Evolutionary conservation across 2,888 invertebrate species (phyloP), one percentile per base, ranked within the genome.

Genomic region (Arctia plantaginis): DNA sequence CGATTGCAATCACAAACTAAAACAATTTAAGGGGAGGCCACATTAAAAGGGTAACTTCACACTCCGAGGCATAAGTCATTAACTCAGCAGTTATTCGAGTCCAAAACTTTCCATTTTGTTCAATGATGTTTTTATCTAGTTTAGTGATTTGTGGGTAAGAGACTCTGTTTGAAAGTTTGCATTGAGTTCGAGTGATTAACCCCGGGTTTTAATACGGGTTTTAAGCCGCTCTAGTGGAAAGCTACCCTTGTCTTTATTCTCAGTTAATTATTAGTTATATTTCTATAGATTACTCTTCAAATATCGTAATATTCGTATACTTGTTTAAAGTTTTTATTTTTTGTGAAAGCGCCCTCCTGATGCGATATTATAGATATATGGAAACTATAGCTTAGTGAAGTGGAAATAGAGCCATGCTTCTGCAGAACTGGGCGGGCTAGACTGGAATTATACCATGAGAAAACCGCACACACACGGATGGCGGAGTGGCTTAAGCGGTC

Each of bases 91-190:
- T 85, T 86, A 86, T 80, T 84, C 73, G 82, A 77, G 30, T 77
- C 68, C 66, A 81, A 75, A 87, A 87, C 85, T 88, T 88, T 72
- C 75, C 75, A 77, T 85, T 84, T 77, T 76, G 80, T 77, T 73
- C 72, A 81, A 85, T 86, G 82, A 87, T 86, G 86, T 86, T 86
- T 86, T 86, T 87, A 87, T 86, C 87, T 86, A 80, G 80, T 80
- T 81, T 74, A 65, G 72, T 86, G 86, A 87, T 86, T 86, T 86
- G 87, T 87, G 87, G 76, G 72, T 20, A 71, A 75, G 80, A 79
- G 77, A 78, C 77, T 84, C 83, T 83, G 86, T 79, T 81, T 69
- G 67, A 39, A 83, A 86, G 82, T 86, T 72, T 73, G 51, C 68
- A 77, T 71, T 69, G 30, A 77, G 71, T 76, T 77, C 78, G 72